Evolutionary conservation across 1,140 invertebrate genomes (phyloP), one percentile per base, ranked within the genome.

Genomic region (Temnothorax nylanderi): DNA sequence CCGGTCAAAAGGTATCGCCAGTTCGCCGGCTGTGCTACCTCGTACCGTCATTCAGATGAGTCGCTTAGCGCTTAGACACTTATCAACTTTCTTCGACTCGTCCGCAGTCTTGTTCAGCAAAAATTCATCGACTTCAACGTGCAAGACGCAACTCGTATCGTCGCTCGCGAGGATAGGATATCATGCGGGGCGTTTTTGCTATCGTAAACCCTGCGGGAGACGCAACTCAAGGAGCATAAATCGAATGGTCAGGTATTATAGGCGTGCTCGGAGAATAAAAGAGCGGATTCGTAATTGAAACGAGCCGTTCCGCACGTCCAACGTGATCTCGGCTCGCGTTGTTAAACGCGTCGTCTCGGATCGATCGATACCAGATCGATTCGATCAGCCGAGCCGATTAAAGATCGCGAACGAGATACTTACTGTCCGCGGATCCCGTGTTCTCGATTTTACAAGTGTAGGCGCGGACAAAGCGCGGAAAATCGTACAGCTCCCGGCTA

Each of bases 271-370:
- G 58, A 11, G 26, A 64, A 78, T 62, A 49, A 49, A 78, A 65
- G 60, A 49, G 32, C 76, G 26, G 76, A 78, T 34, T 77, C n/a
- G 60, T 78, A 78, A 78, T 78, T 78, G 58, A 78, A 78, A 78
- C 41, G 58, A 47, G 26, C 11, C 41, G 56, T 47, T 78, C 26
- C 44, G 58, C 58, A 64, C 26, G 76, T 62, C 16, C 37, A 21
- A 18, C 74, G 37, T 8, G 56, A 49, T 74, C 47, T 1, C 8
- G 71, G 32, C 11, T 74, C 58, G 5, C 37, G 21, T 34, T 37
- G 56, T 75, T 74, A 54, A 74, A 74, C 47, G 32, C 32, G 47
- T 76, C 18, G 54, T 21, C 37, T 77, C 37, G 37, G 7, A 26
- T 64, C 56, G 21, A 13, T 34, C 58, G 58, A 64, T 3, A n/a